Base-by-base conservation (phyloP, 2,113 vertebrate species). In the Brachypodius melanocephalos region DNA sequence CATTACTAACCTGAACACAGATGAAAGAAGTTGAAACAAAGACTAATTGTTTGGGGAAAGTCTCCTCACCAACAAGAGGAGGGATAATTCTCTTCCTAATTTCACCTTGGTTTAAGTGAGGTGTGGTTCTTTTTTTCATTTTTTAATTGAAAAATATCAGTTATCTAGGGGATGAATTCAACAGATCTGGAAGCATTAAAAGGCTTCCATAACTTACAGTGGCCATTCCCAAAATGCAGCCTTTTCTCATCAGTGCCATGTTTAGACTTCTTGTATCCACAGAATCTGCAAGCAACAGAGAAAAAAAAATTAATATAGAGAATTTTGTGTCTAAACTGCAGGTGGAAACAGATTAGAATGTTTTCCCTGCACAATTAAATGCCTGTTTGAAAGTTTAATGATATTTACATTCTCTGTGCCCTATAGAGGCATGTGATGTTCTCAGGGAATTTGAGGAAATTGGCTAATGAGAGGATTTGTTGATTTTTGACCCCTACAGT, bases 221-320 rank as follows among this genome's bases (percentile, higher is more conserved):
- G 99, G 5, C 99, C 98, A 54, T 99, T 99, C 85, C 99, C 99
- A 98, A 99, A 99, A 97, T 99, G 98, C 71, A 99, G 98, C 78
- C 99, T 98, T 98, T 99, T 99, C 93, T 99, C 99, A 97, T 99
- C 99, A 72, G 98, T 26, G 19, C 97, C 98, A 89, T 99, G 98
- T 97, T 99, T 99, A 96, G 99, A 99, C 98, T 99, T 99, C 96
- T 98, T 98, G 97, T 98, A 99, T 96, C 99, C 98, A 98, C 99
- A 99, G 95, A 99, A 99, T 97, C 99, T 99, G 97, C 78, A 97
- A 85, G 86, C 88, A 98, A 97, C 92, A 94, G 42, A 85, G 66
- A 32, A 73, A 71, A 71, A 69, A 74, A 67, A 67, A 96, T 61
- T 80, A 94, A 46, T 52, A 55, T 15, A 91, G 58, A 80, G 90